A percentile compares a stretch with the other conserved stretches of the same genome.
phyloP scores from a whole-genome alignment of 2,888 invertebrate species.

The Mythimna loreyi region DNA sequence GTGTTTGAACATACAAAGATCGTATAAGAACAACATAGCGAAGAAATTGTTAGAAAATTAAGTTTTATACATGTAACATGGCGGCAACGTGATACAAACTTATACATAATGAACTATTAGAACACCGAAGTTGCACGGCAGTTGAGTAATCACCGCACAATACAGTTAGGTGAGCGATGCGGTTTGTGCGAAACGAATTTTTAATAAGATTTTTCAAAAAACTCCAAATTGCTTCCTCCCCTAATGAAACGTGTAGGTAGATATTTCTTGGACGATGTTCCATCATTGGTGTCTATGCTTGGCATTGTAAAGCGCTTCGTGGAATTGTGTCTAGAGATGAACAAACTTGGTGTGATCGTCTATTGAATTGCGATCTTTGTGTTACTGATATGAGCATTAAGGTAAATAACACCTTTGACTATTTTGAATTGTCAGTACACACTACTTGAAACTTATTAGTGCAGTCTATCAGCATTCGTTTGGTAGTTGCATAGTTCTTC shows the following conservation, averaged over 20 bases:
- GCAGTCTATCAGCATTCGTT: no score
- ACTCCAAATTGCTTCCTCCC: background rate
- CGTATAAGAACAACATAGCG: conserved; percentile 19
- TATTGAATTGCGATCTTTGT: no score
- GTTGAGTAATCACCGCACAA: conserved; percentile 45
- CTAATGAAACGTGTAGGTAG: background rate
- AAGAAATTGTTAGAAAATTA: conserved; percentile 35
- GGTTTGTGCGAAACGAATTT: conserved; percentile 35
- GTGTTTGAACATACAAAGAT: conserved; percentile 21
- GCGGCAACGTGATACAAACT: conserved; percentile 21
- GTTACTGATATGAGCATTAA: no score
- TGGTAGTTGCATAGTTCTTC: no score
- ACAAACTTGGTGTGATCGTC: no score
- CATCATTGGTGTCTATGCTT: no score
- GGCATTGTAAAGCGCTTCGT: no score
- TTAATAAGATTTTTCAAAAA: background rate
- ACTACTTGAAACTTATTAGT: no score
- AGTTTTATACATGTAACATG: conserved; percentile 24
- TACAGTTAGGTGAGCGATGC: conserved; percentile 21
- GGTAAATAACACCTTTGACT: no score
- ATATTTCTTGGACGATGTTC: background rate
- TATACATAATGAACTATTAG: conserved; percentile 57
- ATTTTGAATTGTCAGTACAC: no score
- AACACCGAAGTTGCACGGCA: conserved; percentile 47
- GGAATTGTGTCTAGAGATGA: no score